phyloP scores from a whole-genome alignment of 2,797 vertebrate species.

The Trematomus bernacchii region DNA sequence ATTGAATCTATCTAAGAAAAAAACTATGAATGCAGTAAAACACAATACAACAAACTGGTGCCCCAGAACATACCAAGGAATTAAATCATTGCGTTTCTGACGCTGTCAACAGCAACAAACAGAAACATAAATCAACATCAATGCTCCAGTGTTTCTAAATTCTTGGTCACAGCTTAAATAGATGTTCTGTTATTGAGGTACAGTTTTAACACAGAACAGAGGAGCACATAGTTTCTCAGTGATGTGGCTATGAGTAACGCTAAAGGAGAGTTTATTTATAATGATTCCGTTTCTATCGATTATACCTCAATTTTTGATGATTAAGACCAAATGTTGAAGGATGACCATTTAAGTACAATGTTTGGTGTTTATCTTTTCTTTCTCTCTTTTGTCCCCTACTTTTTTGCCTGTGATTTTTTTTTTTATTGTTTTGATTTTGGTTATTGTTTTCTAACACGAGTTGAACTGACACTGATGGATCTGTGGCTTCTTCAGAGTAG shows the following conservation, averaged over 20 bases:
- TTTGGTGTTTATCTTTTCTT: constrained; percentile 7
- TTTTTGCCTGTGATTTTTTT: constrained; percentile 28
- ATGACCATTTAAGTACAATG: constrained; percentile 22
- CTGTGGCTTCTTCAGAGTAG: constrained; percentile 24
- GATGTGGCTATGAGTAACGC: not conserved
- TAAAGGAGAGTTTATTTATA: constrained; percentile 34
- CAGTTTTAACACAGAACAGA: constrained; percentile 4
- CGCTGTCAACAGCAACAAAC: not conserved
- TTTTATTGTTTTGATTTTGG: constrained; percentile 54
- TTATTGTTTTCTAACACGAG: constrained; percentile 22
- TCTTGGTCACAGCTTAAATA: not conserved
- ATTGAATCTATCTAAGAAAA: no score
- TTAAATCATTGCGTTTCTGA: not conserved
- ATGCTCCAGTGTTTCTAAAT: not conserved
- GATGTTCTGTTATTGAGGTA: not conserved
- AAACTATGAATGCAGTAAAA: not conserved
- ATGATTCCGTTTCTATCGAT: constrained; percentile 27
- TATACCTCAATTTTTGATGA: constrained; percentile 55
- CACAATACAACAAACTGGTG: not conserved
- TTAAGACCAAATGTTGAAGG: constrained; percentile 68
- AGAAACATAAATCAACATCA: not conserved
- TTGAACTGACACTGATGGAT: constrained; percentile 27
- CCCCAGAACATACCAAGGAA: not conserved
- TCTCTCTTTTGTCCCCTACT: not conserved
- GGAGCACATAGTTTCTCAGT: not conserved